Conservation (phyloP, 1,140 invertebrate species). For the Idris sp. region DNA sequence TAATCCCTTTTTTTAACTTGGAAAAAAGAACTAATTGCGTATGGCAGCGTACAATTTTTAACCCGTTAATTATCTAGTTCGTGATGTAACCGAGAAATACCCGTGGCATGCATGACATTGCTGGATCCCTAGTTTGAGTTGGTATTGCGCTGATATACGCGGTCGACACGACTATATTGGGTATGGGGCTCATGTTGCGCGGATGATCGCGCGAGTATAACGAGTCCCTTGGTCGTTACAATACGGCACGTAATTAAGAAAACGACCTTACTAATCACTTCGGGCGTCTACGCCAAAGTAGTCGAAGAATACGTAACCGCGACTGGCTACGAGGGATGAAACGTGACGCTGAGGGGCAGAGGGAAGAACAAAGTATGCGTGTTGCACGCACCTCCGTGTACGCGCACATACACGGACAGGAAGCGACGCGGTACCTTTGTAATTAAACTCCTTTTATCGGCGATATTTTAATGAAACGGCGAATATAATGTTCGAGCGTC, state of each 20-base stretch:
- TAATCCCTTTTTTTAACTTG: too few relatives aligned
- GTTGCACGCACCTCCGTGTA: constrained; percentile 66
- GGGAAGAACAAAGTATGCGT: constrained; percentile 59
- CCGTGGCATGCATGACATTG: constrained; percentile 40
- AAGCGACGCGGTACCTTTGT: constrained; percentile 70
- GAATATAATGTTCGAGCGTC: constrained; percentile 69
- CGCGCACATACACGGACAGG: constrained; percentile 63
- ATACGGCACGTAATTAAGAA: constrained; percentile 62
- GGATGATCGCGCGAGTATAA: constrained; percentile 59
- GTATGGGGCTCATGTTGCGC: constrained; percentile 27
- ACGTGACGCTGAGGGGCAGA: constrained; percentile 33
- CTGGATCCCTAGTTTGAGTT: constrained; percentile 17
- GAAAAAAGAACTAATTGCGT: constrained; percentile 13
- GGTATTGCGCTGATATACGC: constrained; percentile 21
- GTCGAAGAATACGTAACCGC: constrained; percentile 44
- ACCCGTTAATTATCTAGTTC: constrained; percentile 46
- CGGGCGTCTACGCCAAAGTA: constrained; percentile 44
- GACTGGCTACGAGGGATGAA: constrained; percentile 44
- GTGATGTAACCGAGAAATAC: constrained; percentile 40
- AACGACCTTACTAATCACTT: constrained; percentile 66
- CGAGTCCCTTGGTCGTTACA: constrained; percentile 55
- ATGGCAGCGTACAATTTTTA: constrained; percentile 27
- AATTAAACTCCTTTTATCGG: constrained; percentile 74
- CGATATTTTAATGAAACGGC: constrained; percentile 74
- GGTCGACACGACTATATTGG: constrained; percentile 24